Evolutionary conservation across 2,888 invertebrate species (phyloP).

Genomic region (Asteroscopus sphinx): DNA sequence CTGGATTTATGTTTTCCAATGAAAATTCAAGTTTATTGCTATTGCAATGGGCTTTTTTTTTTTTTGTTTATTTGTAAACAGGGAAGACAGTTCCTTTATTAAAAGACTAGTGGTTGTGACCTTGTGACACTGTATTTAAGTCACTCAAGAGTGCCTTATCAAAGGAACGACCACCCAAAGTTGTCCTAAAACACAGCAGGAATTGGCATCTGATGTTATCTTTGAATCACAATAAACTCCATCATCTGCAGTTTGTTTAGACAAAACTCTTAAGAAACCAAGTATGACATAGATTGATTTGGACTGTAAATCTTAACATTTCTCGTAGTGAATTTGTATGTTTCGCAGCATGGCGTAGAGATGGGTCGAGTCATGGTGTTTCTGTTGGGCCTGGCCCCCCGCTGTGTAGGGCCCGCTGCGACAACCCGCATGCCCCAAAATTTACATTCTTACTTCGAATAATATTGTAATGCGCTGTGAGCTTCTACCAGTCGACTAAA

Average conservation of each 20-base stretch:
- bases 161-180: constrained; percentile 57
- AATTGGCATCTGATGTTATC: constrained; percentile 57
- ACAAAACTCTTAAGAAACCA: constrained; percentile 71
- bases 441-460: constrained; percentile 81
- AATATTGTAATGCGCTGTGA: constrained; percentile 66
- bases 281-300: constrained; percentile 82
- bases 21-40: constrained; percentile 77
- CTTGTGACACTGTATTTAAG: constrained; percentile 23
- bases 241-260: constrained; percentile 67
- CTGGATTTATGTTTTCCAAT: constrained; percentile 78
- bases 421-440: constrained; percentile 75
- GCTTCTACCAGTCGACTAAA: constrained; percentile 60
- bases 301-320: constrained; percentile 73
- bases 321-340: constrained; percentile 85
- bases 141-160: constrained; percentile 46
- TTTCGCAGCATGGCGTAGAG: constrained; percentile 85
- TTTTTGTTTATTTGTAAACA: constrained; percentile 56
- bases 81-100: constrained; percentile 39
- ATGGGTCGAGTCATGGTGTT: constrained; percentile 78
- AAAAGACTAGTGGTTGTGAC: constrained; percentile 8
- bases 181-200: constrained; percentile 58
- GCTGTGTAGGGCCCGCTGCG: constrained; percentile 73
- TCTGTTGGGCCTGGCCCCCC: constrained; percentile 72
- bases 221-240: constrained; percentile 58
- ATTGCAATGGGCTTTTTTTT: constrained; percentile 69